phyloP scores from a whole-genome alignment of 1,140 invertebrate species.

The Papilio dardanus region DNA sequence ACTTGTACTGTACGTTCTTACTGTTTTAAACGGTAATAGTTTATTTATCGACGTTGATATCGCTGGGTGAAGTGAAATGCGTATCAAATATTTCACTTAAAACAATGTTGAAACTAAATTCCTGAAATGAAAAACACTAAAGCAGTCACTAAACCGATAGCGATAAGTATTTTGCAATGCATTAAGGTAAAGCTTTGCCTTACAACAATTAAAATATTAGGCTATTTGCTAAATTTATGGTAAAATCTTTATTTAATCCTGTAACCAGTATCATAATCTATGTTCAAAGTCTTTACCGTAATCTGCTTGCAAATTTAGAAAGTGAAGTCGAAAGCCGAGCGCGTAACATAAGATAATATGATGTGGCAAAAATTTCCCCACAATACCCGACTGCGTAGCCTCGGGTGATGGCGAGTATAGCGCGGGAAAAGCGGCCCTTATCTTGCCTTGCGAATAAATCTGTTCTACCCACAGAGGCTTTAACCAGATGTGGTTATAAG shows the following conservation, averaged over 20 bases:
- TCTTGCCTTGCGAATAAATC: conserved; percentile 16
- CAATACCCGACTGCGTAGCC: conserved; percentile 55
- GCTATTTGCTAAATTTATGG: background rate
- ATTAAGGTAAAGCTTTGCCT: background rate
- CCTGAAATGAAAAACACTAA: background rate
- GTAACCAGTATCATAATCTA: background rate
- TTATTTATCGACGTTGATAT: background rate
- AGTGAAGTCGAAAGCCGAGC: conserved; percentile 67
- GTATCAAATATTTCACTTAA: too few species aligned
- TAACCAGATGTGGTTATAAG: background rate
- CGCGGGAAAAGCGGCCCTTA: conserved; percentile 30
- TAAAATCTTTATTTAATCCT: background rate
- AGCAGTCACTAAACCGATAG: background rate
- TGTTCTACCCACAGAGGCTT: conserved; percentile 22
- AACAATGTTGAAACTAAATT: conserved; percentile 1
- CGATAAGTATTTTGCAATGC: background rate
- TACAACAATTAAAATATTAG: conserved; percentile 10
- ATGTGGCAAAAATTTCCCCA: conserved; percentile 70
- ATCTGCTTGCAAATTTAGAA: conserved; percentile 74
- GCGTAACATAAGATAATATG: conserved; percentile 68
- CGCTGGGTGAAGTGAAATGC: background rate
- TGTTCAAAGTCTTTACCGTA: conserved; percentile 44
- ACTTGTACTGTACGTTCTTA: background rate
- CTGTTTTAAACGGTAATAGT: background rate
- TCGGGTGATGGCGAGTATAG: conserved; percentile 38